phyloP scores from a whole-genome alignment of 2,797 vertebrate genomes.

The Poecilia picta region DNA sequence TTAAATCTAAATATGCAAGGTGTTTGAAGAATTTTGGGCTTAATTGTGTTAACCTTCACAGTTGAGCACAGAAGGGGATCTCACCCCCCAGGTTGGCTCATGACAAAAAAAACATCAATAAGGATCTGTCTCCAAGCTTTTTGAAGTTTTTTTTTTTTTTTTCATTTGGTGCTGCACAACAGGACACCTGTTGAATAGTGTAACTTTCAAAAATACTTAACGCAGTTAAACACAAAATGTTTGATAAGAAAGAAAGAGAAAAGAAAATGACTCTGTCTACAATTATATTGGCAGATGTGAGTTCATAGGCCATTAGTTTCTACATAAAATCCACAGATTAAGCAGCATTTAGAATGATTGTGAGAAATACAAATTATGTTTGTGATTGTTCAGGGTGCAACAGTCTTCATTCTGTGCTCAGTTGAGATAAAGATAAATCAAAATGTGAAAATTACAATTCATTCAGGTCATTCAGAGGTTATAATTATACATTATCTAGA shows the following conservation, averaged over 20 bases:
- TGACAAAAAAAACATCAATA: not conserved
- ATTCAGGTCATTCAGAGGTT: slow-evolving; percentile 4
- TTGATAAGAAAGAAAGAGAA: not conserved
- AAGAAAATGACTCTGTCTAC: not conserved
- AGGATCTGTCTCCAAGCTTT: not conserved
- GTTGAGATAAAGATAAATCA: slow-evolving; percentile 16
- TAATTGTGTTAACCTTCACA: not conserved
- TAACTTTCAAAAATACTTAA: not conserved
- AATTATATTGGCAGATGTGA: not conserved
- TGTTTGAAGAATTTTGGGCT: not conserved
- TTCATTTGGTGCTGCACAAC: not conserved
- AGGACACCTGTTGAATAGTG: not conserved
- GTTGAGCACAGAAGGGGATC: not conserved
- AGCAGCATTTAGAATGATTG: not conserved
- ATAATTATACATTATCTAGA: slow-evolving; percentile 2
- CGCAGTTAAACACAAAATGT: not conserved
- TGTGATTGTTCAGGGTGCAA: not conserved
- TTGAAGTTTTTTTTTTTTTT: not conserved
- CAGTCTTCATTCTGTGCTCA: not conserved
- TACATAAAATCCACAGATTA: not conserved
- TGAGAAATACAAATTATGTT: not conserved
- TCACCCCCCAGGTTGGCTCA: not conserved
- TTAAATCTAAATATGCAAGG: not conserved
- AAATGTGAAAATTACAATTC: slow-evolving; percentile 21
- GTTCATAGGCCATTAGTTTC: not conserved